Evolutionary conservation across 2,797 vertebrate genomes (phyloP), one percentile per base, ranked within the genome.

Genomic region (Brotula barbata): DNA sequence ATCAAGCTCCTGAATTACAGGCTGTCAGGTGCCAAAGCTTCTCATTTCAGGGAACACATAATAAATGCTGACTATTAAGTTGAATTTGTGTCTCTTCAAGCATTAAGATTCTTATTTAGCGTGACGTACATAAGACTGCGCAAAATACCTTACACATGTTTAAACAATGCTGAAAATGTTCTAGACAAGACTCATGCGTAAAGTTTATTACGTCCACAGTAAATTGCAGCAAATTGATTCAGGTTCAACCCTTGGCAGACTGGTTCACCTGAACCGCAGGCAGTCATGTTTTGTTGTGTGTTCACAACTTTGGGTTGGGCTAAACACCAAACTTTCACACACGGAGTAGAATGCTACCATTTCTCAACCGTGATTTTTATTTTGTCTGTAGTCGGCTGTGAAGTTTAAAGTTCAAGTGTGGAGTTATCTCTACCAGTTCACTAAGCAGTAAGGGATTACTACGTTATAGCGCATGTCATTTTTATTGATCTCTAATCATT

Each of bases 381-480:
- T 23, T 44, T 34, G 23, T 44, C 17, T 47, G 14, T 7, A 5
- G 21, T 58, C 36, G 48, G 25, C 23, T 45, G 8, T 55, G 25
- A 46, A 54, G 73, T 57, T 61, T 63, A 59, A 81, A 68, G 69
- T 73, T 76, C 51, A 75, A 23, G 8, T 8, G 10, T 3, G 2
- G 21, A 59, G 25, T 68, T 67, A 71, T 68, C 64, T 61, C 51
- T 34, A 12, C 2, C 15, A 8, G 17, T 25, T 51, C 23, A 22
- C 15, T 40, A 28, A 60, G 62, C 49, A 31, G 20, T 15, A 22
- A 23, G 55, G 15, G 2, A 13, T 22, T 20, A 46, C 23, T 2
- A 21, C 19, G 5, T 1, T 21, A 22, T 31, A 40, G 12, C 6
- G 14, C 41, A 33, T 64, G 31, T 6, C 31, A 33, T 6, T 64